Base-by-base conservation (phyloP, 2,113 vertebrate genomes). In the Apodemus sylvaticus region DNA sequence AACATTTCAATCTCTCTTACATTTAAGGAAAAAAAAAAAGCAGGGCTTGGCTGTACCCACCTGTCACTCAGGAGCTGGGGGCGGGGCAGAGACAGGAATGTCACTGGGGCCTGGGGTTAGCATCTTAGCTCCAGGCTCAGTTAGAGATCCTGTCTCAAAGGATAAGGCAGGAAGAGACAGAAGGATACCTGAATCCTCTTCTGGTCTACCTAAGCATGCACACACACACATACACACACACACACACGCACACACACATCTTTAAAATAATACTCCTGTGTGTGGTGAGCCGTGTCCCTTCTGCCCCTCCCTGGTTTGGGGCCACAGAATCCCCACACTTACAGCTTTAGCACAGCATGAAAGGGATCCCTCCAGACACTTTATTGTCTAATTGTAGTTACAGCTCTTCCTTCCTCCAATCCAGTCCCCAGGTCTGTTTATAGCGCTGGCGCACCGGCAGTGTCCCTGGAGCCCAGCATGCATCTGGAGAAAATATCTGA, bases 371-470 rank as follows among this genome's bases (percentile, higher is more conserved):
- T 51, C 26, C 26, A 45, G 88, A 39, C 39, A 20, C 71, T 5
- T 11, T 53, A 34, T 39, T 48, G 26, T 81, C 83, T 93, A 34
- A 93, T 51, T 39, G 48, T 78, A 71, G 88, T 82, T 83, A 51
- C 53, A 29, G 91, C 58, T 34, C 92, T 91, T 86, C 95, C 87
- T 71, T 73, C 94, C 92, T 68, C 39, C 20, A 45, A 26, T 62
- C 79, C 36, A 0, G 36, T n/a, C 60, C 48, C 36, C 1, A 12
- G 34, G 8, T 55, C 58, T 91, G 93, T 86, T 90, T 94, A 85
- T 70, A 87, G 81, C 62, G 34, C 90, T 51, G 74, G 86, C 2
- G 1, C 22, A 73, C 7, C 39, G 14, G 51, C 0, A 0, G n/a
- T 3, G 1, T 93, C 82, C 74, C 42, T 45, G 64, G 92, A 39